These are phyloP conservation scores for Hypolimnas misippus DNA, from an alignment of 2,888 invertebrate genomes.

Conservation along the genomic window DNA sequence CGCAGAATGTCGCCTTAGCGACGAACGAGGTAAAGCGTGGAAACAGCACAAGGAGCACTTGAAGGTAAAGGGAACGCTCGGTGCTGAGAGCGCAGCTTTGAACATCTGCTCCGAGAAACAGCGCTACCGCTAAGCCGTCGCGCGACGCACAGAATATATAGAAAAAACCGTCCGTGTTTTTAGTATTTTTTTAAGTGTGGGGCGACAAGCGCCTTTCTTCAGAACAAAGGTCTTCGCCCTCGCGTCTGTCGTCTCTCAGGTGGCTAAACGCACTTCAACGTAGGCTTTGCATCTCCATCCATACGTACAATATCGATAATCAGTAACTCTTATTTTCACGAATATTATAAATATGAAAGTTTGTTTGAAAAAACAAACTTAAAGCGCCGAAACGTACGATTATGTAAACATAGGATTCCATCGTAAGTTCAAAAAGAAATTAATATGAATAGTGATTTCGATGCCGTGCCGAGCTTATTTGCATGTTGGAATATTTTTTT, in stretches of 20 bases:
- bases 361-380: too few species aligned
- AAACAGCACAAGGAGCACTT: conserved; percentile 22
- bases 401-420: too few species aligned
- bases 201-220: conserved; percentile 6
- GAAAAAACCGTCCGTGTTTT: too few species aligned
- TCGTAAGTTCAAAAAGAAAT: too few species aligned
- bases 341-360: too few species aligned
- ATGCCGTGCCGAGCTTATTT: too few species aligned
- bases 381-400: too few species aligned
- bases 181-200: too few species aligned
- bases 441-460: too few species aligned
- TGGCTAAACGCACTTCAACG: conserved; percentile 11
- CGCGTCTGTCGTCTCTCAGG: conserved; percentile 5
- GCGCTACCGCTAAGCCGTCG: background rate
- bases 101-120: conserved; percentile 10
- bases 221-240: conserved; percentile 10
- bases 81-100: conserved; percentile 16
- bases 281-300: background rate
- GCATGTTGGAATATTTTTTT: too few species aligned
- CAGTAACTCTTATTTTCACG: too few species aligned
- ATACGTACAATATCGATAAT: background rate
- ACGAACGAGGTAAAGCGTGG: conserved; percentile 22
- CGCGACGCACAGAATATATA: too few species aligned
- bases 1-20: conserved; percentile 27
- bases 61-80: conserved; percentile 18